Evolutionary conservation across 2,113 vertebrate species (phyloP).

Genomic region (Cyanistes caeruleus): DNA sequence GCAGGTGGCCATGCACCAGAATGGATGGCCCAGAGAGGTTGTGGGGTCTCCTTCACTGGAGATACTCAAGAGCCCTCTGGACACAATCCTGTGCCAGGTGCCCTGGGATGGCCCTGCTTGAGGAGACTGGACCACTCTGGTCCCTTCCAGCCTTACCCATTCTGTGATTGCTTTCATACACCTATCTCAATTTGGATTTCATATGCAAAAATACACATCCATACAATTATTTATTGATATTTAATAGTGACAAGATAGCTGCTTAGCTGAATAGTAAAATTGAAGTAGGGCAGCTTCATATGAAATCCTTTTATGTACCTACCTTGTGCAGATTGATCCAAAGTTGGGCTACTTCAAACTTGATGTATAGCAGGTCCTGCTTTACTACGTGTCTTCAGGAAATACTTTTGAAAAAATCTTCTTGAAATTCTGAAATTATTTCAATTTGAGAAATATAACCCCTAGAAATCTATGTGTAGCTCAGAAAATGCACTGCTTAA

Average conservation of each 20-base stretch:
- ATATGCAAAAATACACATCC: background rate
- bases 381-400: background rate
- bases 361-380: background rate
- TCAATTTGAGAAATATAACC: background rate
- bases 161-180: background rate
- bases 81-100: background rate
- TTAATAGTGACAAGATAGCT: background rate
- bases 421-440: background rate
- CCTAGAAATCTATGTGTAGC: background rate
- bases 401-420: background rate
- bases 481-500: background rate
- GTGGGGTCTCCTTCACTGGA: background rate
- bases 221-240: background rate
- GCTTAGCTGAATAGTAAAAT: background rate
- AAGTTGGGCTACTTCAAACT: background rate
- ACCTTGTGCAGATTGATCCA: background rate
- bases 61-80: background rate
- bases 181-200: background rate
- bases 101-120: background rate
- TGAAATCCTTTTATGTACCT: background rate
- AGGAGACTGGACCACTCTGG: background rate
- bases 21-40: background rate
- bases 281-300: background rate
- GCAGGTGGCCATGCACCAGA: rapidly evolving
- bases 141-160: background rate